Base-by-base conservation (phyloP, 2,888 invertebrate genomes). In the Calameuta idolon region DNA sequence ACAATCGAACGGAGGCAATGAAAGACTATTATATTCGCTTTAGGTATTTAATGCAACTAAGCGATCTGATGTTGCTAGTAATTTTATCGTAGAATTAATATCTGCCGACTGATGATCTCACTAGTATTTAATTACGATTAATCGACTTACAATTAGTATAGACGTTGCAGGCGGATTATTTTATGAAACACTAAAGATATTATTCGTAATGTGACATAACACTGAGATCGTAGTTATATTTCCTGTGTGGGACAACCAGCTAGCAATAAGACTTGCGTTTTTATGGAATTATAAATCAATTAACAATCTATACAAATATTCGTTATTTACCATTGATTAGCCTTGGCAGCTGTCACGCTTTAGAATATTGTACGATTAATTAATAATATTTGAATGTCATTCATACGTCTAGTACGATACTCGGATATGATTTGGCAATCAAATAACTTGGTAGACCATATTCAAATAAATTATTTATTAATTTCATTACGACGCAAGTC, bases 81-180 rank as follows among this genome's bases (percentile, higher is more conserved):
- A 81, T 80, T 79, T 79, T 83, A 81, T 80, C 81, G 81, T 78
- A 55, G 31, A 71, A 34, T 71, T 81, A 83, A 83, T 80, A 83
- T 83, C 23, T 55, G 55, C 23, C 81, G 82, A 87, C 83, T 83
- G 86, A 89, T 89, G 89, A 89, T 89, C 89, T 89, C 89, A 89
- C 81, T 89, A 89, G 89, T 89, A 89, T 89, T 89, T 89, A 87
- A 83, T 80, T 12, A 71, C 71, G 12, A 31, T 71, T 33, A 71
- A 71, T 71, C 71, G 55, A 71, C 23, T 71, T 71, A 71, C 71
- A 34, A 33, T 30, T 33, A 71, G 33, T 31, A 33, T 71, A 31
- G 30, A 31, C 33, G 3, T 23, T 71, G 71, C 9, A 31, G 33
- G 71, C 34, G 71, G 31, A 31, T 34, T 71, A 34, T 71, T 34